A percentile compares a stretch with the other conserved stretches of the same genome.
These are phyloP conservation scores for Lasaia peninsularis DNA, from an alignment of 1,140 invertebrate species.

Conservation along the genomic window DNA sequence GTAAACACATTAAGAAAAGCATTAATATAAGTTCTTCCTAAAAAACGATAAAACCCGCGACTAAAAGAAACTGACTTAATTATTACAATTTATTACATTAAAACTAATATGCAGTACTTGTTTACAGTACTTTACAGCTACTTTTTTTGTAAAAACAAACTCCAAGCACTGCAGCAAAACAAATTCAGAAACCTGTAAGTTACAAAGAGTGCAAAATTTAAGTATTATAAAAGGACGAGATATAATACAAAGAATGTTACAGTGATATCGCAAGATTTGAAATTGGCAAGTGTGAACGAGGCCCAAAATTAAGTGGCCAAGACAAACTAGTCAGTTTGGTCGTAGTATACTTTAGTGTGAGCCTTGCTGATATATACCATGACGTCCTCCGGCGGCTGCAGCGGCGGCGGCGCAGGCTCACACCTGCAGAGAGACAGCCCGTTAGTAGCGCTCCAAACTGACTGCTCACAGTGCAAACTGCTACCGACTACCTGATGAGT, in stretches of 20 bases:
- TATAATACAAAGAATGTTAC: constrained; percentile 68
- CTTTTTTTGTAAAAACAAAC: constrained; percentile 75
- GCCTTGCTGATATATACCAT: constrained; percentile 82
- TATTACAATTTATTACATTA: constrained; percentile 72
- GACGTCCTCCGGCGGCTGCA: constrained; percentile 75
- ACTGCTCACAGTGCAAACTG: constrained; percentile 31
- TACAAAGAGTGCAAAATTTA: constrained; percentile 74
- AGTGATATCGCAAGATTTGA: constrained; percentile 77
- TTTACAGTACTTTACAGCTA: constrained; percentile 78
- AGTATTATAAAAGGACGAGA: constrained; percentile 57
- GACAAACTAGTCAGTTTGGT: constrained; percentile 76
- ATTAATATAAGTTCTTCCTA: constrained; percentile 42
- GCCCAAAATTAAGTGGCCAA: constrained; percentile 78
- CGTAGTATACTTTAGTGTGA: constrained; percentile 78
- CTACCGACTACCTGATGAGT: constrained; percentile 24
- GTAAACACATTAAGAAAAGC: constrained; percentile 78
- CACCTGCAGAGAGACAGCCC: constrained; percentile 78
- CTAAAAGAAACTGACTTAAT: constrained; percentile 67
- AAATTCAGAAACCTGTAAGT: constrained; percentile 77
- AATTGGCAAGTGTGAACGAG: constrained; percentile 72
- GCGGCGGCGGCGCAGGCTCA: constrained; percentile 76
- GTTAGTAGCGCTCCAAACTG: constrained; percentile 77
- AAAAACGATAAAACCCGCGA: constrained; percentile 42
- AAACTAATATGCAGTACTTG: constrained; percentile 77
- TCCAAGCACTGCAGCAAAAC: constrained; percentile 79